Conservation (phyloP, 2,797 vertebrate genomes). For the Typhlichthys eigenmanni region DNA sequence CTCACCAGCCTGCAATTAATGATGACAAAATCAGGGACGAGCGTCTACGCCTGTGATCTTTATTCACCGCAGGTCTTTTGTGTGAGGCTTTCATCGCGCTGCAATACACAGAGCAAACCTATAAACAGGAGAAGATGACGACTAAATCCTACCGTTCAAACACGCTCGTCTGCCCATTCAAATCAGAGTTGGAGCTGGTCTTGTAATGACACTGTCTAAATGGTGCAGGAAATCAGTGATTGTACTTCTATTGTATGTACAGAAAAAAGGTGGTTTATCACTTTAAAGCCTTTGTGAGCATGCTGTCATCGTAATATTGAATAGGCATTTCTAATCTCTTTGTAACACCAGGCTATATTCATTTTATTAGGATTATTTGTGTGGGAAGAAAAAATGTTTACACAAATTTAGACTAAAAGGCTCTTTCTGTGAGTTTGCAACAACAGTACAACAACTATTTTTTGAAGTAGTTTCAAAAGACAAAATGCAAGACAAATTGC, state of each 20-base stretch:
- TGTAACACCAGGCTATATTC: constrained; percentile 22
- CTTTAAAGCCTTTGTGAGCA: constrained; percentile 63
- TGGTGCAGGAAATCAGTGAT: constrained; percentile 69
- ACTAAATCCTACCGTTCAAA: constrained; percentile 94
- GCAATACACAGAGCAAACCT: constrained; percentile 80
- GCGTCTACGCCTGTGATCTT: constrained; percentile 39
- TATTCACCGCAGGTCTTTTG: constrained; percentile 74
- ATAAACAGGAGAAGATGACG: constrained; percentile 79
- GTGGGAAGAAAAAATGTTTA: too few species aligned
- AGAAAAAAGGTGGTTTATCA: constrained; percentile 26
- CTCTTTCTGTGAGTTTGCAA: too few species aligned
- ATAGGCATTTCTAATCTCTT: constrained; percentile 51
- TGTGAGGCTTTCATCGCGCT: constrained; percentile 85
- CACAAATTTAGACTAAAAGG: too few species aligned
- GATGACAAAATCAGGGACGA: constrained; percentile 65
- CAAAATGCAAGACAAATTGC: too few species aligned
- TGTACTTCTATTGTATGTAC: constrained; percentile 45
- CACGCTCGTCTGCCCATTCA: constrained; percentile 69
- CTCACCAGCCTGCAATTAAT: constrained; percentile 76
- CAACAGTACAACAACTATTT: too few species aligned
- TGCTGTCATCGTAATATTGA: constrained; percentile 48
- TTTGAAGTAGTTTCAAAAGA: too few species aligned
- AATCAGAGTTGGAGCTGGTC: constrained; percentile 75
- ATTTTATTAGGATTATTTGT: constrained; percentile 21
- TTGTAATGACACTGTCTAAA: constrained; percentile 34